Conservation (phyloP, 2,888 invertebrate genomes). For the Leuctra nigra region DNA sequence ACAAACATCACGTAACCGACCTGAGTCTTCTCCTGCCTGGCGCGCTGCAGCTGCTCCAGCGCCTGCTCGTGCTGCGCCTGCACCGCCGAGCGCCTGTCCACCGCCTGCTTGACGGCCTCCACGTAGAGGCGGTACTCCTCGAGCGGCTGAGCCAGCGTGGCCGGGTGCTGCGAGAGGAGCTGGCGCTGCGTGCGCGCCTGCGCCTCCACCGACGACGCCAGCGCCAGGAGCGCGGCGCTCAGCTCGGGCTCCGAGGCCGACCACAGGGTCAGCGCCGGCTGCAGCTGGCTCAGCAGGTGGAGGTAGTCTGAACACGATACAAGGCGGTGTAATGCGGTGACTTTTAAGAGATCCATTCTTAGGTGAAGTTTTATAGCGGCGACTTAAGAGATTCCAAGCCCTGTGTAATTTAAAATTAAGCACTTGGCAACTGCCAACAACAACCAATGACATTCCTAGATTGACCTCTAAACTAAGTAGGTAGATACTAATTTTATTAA, state of each 20-base stretch:
- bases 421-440: too few species aligned
- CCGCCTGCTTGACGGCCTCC: slow-evolving; percentile 59
- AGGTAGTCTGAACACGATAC: slow-evolving; percentile 42
- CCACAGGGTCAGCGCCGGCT: slow-evolving; percentile 56
- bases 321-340: too few species aligned
- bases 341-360: too few species aligned
- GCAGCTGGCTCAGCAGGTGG: slow-evolving; percentile 49
- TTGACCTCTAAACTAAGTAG: too few species aligned
- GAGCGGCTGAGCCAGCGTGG: slow-evolving; percentile 37
- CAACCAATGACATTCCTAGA: too few species aligned
- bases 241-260: slow-evolving; percentile 51
- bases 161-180: slow-evolving; percentile 35
- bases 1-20: slow-evolving; percentile 39
- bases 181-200: slow-evolving; percentile 46
- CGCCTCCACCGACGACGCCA: slow-evolving; percentile 45
- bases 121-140: slow-evolving; percentile 58
- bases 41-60: slow-evolving; percentile 54
- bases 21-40: slow-evolving; percentile 54
- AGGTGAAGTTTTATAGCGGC: too few species aligned
- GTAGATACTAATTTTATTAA: too few species aligned
- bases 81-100: slow-evolving; percentile 54
- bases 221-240: slow-evolving; percentile 40
- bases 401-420: too few species aligned
- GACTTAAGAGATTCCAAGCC: too few species aligned
- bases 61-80: slow-evolving; percentile 58